Conservation (phyloP, 64 coral and sea anemone species). For the Acropora yongei region DNA sequence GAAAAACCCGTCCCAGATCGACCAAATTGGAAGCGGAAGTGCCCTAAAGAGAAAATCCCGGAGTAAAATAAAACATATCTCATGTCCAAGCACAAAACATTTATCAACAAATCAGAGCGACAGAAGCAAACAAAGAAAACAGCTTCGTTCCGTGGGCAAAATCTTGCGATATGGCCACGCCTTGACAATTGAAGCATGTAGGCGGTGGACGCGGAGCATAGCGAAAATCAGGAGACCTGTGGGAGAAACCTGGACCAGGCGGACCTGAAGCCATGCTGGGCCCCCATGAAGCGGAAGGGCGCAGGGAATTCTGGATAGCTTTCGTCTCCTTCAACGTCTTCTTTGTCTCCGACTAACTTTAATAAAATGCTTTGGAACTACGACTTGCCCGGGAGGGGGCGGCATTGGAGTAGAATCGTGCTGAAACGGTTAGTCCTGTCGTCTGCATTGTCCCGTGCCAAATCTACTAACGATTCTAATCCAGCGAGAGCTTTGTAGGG, state of each 20-base stretch:
- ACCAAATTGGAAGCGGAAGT: conserved; percentile 19
- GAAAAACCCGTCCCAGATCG: conserved; percentile 25
- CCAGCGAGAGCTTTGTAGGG: background rate
- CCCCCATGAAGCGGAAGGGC: background rate
- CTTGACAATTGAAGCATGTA: background rate
- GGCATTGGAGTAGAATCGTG: background rate
- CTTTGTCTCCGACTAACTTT: background rate
- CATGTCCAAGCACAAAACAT: background rate
- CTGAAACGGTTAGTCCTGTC: background rate
- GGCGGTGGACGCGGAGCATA: background rate
- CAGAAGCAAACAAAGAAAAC: background rate
- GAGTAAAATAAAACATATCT: background rate
- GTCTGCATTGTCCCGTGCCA: background rate
- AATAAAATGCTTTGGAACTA: background rate
- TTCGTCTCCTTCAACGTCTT: background rate
- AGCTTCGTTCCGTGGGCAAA: background rate
- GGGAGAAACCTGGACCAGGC: background rate
- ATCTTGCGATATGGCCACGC: background rate
- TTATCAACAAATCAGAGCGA: conserved; percentile 2
- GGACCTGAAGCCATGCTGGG: background rate
- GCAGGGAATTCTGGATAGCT: background rate
- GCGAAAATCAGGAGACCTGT: background rate
- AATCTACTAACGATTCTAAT: background rate
- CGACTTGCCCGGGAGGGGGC: background rate
- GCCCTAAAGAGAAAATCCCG: background rate